These are phyloP conservation scores for Euplagia quadripunctaria DNA, from an alignment of 2,888 invertebrate species.

Conservation along the genomic window DNA sequence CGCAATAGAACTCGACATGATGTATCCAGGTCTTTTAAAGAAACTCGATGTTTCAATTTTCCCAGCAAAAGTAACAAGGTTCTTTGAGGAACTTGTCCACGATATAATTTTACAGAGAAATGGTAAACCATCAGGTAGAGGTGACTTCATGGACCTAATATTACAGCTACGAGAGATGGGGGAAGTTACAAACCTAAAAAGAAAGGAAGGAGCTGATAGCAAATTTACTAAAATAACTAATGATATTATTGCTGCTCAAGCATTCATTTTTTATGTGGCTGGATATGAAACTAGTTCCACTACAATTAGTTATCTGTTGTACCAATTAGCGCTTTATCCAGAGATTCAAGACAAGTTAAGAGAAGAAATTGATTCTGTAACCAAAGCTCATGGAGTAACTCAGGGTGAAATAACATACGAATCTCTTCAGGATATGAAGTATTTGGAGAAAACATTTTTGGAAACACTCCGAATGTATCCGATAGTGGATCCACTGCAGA, in stretches of 20 bases:
- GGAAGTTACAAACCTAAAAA: not conserved
- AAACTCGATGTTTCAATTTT: conserved; percentile 53
- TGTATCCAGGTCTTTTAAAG: conserved; percentile 62
- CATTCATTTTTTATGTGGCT: conserved; percentile 77
- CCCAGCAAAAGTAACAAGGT: conserved; percentile 43
- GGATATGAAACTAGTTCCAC: conserved; percentile 81
- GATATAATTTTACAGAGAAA: conserved; percentile 55
- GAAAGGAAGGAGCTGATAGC: not conserved
- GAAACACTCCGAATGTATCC: conserved; percentile 79
- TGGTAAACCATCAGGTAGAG: conserved; percentile 52
- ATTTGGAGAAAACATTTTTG: conserved; percentile 68
- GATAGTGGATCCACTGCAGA: conserved; percentile 67
- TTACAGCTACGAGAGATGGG: conserved; percentile 57
- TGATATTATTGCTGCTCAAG: conserved; percentile 71
- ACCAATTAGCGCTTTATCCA: conserved; percentile 68
- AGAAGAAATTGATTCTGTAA: conserved; percentile 62
- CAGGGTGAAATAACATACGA: conserved; percentile 69
- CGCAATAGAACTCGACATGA: conserved; percentile 54
- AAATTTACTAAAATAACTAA: conserved; percentile 59
- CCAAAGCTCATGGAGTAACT: conserved; percentile 51
- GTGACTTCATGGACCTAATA: conserved; percentile 67
- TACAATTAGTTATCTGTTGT: conserved; percentile 68
- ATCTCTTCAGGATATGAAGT: conserved; percentile 66
- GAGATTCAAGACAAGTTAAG: conserved; percentile 69
- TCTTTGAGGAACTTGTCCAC: conserved; percentile 55